Base-by-base conservation (phyloP, 1,140 invertebrate species). In the Neocloeon triangulifer region DNA sequence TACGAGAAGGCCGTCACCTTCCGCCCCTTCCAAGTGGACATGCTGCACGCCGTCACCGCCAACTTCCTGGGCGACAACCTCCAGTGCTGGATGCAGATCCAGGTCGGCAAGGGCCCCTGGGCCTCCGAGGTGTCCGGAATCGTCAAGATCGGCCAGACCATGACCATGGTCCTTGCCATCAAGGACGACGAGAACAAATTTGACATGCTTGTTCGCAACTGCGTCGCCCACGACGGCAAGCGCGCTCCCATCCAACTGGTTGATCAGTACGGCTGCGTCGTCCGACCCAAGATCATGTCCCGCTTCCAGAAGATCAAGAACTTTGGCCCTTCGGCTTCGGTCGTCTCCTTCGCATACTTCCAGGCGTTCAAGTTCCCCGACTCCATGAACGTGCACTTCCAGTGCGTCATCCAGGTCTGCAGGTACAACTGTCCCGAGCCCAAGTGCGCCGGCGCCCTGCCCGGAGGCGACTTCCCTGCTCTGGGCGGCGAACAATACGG, bases 371-470 rank as follows among this genome's bases (percentile, higher is more conserved):
- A 92, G 53, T 92, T 92, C 69, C 85, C 85, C 0, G 85, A 92
- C 49, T 88, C 81, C 8, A 91, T 91, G 85, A 88, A 91, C 47
- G 84, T 92, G 2, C 85, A 89, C 61, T 92, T 92, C 73, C 86
- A 92, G 51, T 91, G 85, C 48, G 81, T 88, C 2, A 91, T 92
- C 41, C 85, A 92, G 59, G 84, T 91, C 2, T 92, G 85, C 42
- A 65, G 84, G 35, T 82, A 85, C 51, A 81, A 88, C 47, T 91
- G 85, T 46, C 84, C 84, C 1, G 82, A 88, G 42, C 82, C 81
- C 1, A 82, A 84, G 54, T 86, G 79, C 49, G 73, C 68, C 8
- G 52, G 45, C 2, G 50, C 50, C 25, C 62, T 61, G 37, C 58
- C 60, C 9, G 66, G 69, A 21, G 52, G 75, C 13, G 60, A 61